Conservation (phyloP, 2,797 vertebrate genomes). For the Hydrophis major region DNA sequence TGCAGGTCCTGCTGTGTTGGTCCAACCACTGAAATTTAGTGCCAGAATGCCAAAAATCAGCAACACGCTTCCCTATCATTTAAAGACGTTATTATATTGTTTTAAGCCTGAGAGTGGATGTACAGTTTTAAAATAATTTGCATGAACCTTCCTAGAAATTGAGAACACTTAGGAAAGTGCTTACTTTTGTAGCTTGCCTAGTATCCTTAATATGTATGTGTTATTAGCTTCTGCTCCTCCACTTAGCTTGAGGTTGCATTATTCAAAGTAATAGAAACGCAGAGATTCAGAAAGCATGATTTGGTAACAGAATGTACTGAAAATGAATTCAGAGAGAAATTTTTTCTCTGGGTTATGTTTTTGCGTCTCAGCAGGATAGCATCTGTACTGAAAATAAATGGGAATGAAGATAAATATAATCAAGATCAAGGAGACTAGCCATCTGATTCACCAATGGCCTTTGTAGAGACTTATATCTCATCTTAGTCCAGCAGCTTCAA, state of each 20-base stretch:
- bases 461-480: background rate
- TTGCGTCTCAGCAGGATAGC: constrained; percentile 11
- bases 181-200: background rate
- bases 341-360: constrained; percentile 7
- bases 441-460: background rate
- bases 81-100: background rate
- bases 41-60: background rate
- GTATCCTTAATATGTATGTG: background rate
- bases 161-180: background rate
- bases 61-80: background rate
- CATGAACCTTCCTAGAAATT: background rate
- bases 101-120: background rate
- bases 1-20: background rate
- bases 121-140: background rate
- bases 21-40: background rate
- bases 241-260: background rate
- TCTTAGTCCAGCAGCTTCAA: constrained; percentile 25
- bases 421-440: background rate
- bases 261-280: background rate
- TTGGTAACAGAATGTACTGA: constrained; percentile 15
- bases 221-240: background rate
- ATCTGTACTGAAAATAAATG: constrained; percentile 28
- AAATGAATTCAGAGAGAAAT: constrained; percentile 27
- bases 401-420: background rate
- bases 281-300: background rate